Conservation (phyloP, 2,113 vertebrate species). For the Martes martes region DNA sequence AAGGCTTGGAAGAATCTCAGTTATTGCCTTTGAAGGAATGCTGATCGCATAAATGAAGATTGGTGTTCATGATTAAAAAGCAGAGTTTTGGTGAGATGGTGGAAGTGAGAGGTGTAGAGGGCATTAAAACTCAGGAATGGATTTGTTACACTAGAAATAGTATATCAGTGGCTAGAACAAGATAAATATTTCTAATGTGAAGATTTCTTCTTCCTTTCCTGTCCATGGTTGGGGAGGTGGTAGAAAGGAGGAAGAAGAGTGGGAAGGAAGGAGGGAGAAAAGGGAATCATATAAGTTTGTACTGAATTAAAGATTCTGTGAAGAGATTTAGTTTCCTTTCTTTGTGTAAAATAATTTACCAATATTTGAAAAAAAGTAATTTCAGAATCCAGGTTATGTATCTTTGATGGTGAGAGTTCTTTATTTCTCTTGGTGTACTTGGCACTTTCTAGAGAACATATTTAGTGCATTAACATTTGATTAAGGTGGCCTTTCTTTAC, state of each 20-base stretch:
- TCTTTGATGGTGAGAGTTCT: not conserved
- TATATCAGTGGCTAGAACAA: not conserved
- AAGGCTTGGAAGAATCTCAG: not conserved
- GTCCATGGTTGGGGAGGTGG: not conserved
- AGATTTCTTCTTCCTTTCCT: not conserved
- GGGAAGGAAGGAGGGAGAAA: not conserved
- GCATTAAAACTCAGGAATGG: not conserved
- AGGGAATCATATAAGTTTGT: not conserved
- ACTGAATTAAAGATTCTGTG: not conserved
- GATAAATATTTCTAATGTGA: not conserved
- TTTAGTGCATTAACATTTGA: not conserved
- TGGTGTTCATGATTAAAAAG: not conserved
- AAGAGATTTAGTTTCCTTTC: not conserved
- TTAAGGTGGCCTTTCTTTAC: not conserved
- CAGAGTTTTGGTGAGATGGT: not conserved
- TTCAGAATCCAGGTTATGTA: not conserved
- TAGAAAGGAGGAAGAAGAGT: not conserved
- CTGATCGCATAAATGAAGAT: not conserved
- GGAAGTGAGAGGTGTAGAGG: not conserved
- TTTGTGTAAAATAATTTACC: not conserved
- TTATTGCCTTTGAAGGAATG: not conserved
- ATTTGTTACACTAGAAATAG: not conserved
- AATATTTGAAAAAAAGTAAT: not conserved
- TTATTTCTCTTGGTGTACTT: not conserved
- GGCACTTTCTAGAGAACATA: not conserved